Evolutionary conservation across 2,113 vertebrate genomes (phyloP).

Genomic region (Leptocoma aspasia): DNA sequence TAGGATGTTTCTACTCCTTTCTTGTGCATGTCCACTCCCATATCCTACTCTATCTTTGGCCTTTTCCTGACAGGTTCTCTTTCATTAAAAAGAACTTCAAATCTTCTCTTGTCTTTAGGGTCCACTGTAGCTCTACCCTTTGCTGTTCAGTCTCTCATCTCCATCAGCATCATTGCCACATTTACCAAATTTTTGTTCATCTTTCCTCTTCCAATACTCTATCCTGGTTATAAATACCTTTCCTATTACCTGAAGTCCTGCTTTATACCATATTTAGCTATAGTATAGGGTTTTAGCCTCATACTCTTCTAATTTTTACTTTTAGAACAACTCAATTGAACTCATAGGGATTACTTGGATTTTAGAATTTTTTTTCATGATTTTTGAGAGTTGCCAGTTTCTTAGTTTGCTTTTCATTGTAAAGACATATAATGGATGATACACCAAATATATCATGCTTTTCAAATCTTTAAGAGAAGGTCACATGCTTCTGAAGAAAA

Average conservation of each 20-base stretch:
- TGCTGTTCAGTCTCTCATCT: background rate
- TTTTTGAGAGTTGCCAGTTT: background rate
- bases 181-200: background rate
- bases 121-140: background rate
- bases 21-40: background rate
- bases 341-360: background rate
- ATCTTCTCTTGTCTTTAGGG: background rate
- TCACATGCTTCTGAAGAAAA: background rate
- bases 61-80: background rate
- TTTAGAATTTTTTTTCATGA: background rate
- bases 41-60: background rate
- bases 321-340: background rate
- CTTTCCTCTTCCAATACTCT: background rate
- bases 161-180: background rate
- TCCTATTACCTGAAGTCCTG: background rate
- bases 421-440: background rate
- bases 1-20: background rate
- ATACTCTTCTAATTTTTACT: background rate
- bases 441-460: background rate
- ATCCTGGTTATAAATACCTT: background rate
- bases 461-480: background rate
- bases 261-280: background rate
- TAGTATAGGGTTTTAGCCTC: background rate
- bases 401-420: background rate
- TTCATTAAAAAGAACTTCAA: background rate